phyloP scores from a whole-genome alignment of 2,797 vertebrate genomes.

The Phrynocephalus forsythii region DNA sequence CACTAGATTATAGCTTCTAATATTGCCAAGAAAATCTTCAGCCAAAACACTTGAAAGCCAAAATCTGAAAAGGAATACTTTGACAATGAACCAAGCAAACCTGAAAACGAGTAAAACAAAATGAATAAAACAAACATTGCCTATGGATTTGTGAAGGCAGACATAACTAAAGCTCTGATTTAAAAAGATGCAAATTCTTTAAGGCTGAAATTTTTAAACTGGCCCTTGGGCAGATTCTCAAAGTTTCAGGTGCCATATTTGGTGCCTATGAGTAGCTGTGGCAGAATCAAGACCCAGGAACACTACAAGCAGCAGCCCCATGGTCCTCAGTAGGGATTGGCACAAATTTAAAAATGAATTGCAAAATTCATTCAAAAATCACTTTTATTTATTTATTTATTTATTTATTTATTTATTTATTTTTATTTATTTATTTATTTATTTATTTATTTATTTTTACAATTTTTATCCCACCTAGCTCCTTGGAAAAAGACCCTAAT shows the following conservation, averaged over 20 bases:
- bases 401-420: too few species aligned
- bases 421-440: too few species aligned
- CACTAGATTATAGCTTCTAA: slow-evolving; percentile 72
- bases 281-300: too few species aligned
- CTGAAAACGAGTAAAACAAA: background rate
- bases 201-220: background rate
- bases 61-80: slow-evolving; percentile 46
- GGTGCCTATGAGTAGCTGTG: background rate
- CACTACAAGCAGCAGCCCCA: too few species aligned
- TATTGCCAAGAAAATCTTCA: slow-evolving; percentile 66
- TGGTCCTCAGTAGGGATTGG: too few species aligned
- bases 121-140: background rate
- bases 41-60: slow-evolving; percentile 58
- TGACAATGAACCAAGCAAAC: background rate
- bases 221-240: background rate
- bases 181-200: background rate
- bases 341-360: too few species aligned
- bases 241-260: background rate
- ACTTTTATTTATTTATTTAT: too few species aligned
- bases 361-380: too few species aligned
- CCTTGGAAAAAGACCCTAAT: too few species aligned
- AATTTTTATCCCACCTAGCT: too few species aligned
- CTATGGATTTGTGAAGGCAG: background rate
- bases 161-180: background rate
- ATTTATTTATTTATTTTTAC: too few species aligned